These are phyloP conservation scores for Palythoa grandiflora DNA, from an alignment of 92 coral and sea anemone species.

Conservation along the genomic window DNA sequence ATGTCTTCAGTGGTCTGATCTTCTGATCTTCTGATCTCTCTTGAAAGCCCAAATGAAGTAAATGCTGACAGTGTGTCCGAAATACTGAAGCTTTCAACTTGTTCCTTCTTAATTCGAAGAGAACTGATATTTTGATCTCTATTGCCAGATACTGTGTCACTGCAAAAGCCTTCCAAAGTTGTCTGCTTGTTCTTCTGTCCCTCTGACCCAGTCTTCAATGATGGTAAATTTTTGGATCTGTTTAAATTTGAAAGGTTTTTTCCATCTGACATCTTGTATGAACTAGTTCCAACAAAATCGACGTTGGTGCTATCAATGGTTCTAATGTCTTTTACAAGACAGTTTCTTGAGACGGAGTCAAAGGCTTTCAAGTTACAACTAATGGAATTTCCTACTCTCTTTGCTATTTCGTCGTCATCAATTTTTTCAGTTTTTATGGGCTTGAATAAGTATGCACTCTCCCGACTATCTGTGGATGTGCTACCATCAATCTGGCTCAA, in stretches of 20 bases:
- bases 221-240: too few species aligned
- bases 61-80: conserved; percentile 20
- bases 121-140: neutral
- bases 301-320: neutral
- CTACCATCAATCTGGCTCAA: neutral
- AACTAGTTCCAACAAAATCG: neutral
- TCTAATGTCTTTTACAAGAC: conserved; percentile 17
- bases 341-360: conserved; percentile 11
- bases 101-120: conserved; percentile 11
- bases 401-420: conserved; percentile 10
- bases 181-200: neutral
- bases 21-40: neutral
- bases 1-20: neutral
- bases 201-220: too few species aligned
- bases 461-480: conserved; percentile 14
- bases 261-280: neutral
- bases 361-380: neutral
- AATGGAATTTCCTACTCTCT: neutral
- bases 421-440: neutral
- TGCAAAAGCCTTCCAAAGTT: neutral
- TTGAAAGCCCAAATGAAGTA: neutral
- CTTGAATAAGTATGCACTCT: neutral
- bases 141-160: neutral
- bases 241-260: neutral
- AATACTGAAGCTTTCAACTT: conserved; percentile 9